Base-by-base conservation (phyloP, 2,113 vertebrate species). In the Conger conger region DNA sequence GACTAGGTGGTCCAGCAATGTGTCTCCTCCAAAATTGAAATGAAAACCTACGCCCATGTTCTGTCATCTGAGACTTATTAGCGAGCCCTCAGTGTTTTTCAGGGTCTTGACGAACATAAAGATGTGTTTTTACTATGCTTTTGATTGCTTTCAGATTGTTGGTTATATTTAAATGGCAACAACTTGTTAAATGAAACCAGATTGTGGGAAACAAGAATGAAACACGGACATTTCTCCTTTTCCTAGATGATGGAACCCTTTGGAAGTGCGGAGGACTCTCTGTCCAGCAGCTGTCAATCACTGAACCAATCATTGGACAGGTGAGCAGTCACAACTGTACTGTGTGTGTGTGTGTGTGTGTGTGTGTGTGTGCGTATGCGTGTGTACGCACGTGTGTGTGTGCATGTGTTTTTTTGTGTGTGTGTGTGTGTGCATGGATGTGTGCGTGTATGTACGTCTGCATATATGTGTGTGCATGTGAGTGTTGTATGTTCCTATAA, bases 281-380 rank as follows among this genome's bases (percentile, higher is more conserved):
- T 97, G 80, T 97, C 97, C 16, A 96, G 96, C 91, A 98, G 97
- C 93, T 98, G 97, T 89, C 96, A 97, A 82, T 98, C 97, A 37
- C 93, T 97, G 93, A 96, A 98, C 90, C 96, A 97, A 83, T 96
- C 97, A 2, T 90, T 97, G 92, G 97, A 97, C 95, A 98, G 97
- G 97, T 98, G 91, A 94, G 92, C 35, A 63, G 36, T 4, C 40
- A 42, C 63, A 1, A 36, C 83, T 68, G 73, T 84, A 45, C 0
- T 68, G 50, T 79, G 2, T 15, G 9, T 54, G 60, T 80, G 38
- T 33, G 36, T 82, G 42, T 4, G 73, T 82, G 84, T 87, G 86
- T 89, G 82, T 81, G 79, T 77, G 73, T 8, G 45, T 57, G 8
- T 0, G 4, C 15, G 40, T 42, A 9, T 42, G 40, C 9, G 45